Base-by-base conservation (phyloP, 2,113 vertebrate genomes). In the Lota lota region DNA sequence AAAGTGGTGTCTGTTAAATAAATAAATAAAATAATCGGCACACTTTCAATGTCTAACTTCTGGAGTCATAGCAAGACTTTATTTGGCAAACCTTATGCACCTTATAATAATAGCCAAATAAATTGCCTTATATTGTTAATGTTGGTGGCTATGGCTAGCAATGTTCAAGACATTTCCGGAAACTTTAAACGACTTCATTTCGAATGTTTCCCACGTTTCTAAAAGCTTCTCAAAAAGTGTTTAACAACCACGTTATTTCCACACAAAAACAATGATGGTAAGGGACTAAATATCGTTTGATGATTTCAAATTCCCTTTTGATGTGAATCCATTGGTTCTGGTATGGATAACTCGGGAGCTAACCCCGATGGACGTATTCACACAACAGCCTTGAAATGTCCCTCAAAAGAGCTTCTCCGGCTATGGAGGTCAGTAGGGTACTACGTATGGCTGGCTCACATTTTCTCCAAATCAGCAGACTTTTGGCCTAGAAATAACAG, bases 381-480 rank as follows among this genome's bases (percentile, higher is more conserved):
- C 78, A 80, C 86, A 90, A 87, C 90, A 88, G 90, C 85, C 85
- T 87, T 92, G 92, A 90, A 91, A 94, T 92, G 88, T 77, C 91
- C 83, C 87, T 91, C 76, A 92, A 91, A 93, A 90, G 91, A 83
- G 80, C 90, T 91, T 84, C 89, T 92, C 91, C 88, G 91, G 92
- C 90, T 83, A 68, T 64, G 76, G 89, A 90, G 88, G 91, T 94
- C 92, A 93, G 83, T 85, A 87, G 92, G 92, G 93, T 90, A 92
- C 90, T 95, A 90, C 92, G 92, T 93, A 92, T 95, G 94, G 91
- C 92, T 79, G 94, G 94, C 93, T 90, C 92, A 93, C 88, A 93
- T 89, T 95, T 93, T 93, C 95, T 96, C 95, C 94, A 93, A 97
- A 94, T 95, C 95, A 94, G 94, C 94, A 94, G 94, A 97, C 96